Base-by-base conservation (phyloP, 2,888 invertebrate species). In the Epicampocera succincta region DNA sequence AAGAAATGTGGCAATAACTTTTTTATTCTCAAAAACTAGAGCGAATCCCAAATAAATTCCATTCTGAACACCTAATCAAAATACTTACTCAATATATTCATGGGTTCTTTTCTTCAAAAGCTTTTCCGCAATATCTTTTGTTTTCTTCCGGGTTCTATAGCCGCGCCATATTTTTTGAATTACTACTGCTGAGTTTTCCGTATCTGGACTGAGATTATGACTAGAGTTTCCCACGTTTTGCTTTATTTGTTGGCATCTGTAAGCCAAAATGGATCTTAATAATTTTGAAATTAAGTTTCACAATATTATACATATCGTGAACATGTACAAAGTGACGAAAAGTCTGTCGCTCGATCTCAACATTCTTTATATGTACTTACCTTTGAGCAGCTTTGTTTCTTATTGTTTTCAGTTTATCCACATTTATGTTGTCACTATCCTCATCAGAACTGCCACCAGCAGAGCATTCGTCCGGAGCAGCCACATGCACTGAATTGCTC, bases 101-200 rank as follows among this genome's bases (percentile, higher is more conserved):
- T 96, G 94, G 2, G 96, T 95, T 85, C 97, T 92, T 81, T 94
- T 94, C 82, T 94, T 94, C 87, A 96, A 94, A 58, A 97, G 93
- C 33, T 94, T 94, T 85, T 95, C 93, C 0, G 93, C 89, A 91
- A 90, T 85, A 91, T 93, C 87, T 58, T 90, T 89, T 19, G 89
- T 90, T 88, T 89, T 90, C 84, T 96, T 95, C 85, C 97, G 92
- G 44, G 95, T 94, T 58, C 94, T 93, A 90, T 96, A 97, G 0
- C 97, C 97, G 25, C 96, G 92, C 97, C 97, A 97, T 91, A 95
- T 93, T 90, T 95, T 95, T 91, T 97, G 97, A 87, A 97, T 97
- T 29, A 94, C 94, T 40, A 95, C 93, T 0, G 96, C 97, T 0
- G 97, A 93, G 0, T 88, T 87, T 85, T 92, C 92, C 0, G 90